A percentile compares a stretch with the other conserved stretches of the same genome.
phyloP scores from a whole-genome alignment of 2,797 vertebrate species.

The Acropternis orthonyx region DNA sequence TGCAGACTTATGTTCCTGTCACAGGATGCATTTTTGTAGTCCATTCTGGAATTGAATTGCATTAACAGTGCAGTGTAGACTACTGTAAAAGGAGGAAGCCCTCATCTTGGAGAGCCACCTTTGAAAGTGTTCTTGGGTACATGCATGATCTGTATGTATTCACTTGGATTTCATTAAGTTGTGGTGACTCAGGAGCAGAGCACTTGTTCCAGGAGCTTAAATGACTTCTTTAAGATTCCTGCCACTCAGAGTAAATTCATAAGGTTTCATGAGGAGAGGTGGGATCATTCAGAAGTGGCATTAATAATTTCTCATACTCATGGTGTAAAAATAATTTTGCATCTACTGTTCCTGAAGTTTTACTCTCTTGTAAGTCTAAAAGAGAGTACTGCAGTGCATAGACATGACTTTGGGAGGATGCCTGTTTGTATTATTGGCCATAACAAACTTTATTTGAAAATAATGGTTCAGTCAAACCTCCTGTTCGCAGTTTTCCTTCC shows the following conservation, averaged over 20 bases:
- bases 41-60: background rate
- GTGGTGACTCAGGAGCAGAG: background rate
- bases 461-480: background rate
- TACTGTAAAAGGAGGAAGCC: background rate
- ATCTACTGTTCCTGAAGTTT: background rate
- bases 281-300: background rate
- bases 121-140: background rate
- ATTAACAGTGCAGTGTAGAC: background rate
- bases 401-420: background rate
- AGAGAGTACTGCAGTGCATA: background rate
- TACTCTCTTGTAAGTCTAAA: background rate
- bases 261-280: background rate
- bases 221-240: background rate
- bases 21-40: background rate
- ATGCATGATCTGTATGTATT: background rate
- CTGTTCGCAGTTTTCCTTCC: background rate
- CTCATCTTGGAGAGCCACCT: background rate
- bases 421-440: background rate
- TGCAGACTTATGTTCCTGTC: fast-evolving
- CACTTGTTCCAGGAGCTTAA: background rate
- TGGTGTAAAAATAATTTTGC: background rate
- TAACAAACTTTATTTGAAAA: background rate
- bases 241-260: background rate
- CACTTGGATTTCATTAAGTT: background rate
- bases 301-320: background rate